Percentiles rank a stretch among this genome's conserved stretches.
phyloP scores from a whole-genome alignment of 2,888 invertebrate species.

The Didymodactylos carnosus region DNA sequence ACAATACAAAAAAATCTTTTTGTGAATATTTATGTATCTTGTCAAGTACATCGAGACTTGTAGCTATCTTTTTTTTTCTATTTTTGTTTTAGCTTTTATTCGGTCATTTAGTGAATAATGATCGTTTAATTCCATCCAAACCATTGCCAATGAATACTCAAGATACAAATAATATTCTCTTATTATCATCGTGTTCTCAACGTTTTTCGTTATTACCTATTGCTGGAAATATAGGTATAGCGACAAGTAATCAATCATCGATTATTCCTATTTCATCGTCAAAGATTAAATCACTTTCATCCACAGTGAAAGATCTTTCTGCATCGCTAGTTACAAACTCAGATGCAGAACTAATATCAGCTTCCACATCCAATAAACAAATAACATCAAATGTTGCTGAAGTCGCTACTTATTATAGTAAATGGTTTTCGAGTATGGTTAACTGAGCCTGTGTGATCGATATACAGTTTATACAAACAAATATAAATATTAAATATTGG shows the following conservation, averaged over 20 bases:
- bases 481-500: too few relatives aligned
- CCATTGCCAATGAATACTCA: not conserved
- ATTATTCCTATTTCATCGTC: not conserved
- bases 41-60: not conserved
- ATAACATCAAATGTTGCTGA: not conserved
- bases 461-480: too few relatives aligned
- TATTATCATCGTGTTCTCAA: not conserved
- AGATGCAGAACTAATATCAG: not conserved
- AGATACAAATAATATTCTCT: slow-evolving; percentile 9
- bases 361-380: not conserved
- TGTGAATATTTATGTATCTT: not conserved
- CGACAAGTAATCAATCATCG: not conserved
- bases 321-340: not conserved
- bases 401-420: not conserved
- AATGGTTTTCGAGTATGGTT: not conserved
- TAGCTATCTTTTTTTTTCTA: not conserved
- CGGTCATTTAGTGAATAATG: slow-evolving; percentile 7
- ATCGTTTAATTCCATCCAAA: slow-evolving; percentile 1
- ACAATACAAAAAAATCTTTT: too few relatives aligned
- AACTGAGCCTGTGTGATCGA: too few relatives aligned
- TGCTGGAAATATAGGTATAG: not conserved
- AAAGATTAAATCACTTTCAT: not conserved
- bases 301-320: not conserved
- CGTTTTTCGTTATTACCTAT: slow-evolving; percentile 11
- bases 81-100: not conserved